Conservation (phyloP, 2,888 invertebrate species). For the Drosophila trichaetosa region DNA sequence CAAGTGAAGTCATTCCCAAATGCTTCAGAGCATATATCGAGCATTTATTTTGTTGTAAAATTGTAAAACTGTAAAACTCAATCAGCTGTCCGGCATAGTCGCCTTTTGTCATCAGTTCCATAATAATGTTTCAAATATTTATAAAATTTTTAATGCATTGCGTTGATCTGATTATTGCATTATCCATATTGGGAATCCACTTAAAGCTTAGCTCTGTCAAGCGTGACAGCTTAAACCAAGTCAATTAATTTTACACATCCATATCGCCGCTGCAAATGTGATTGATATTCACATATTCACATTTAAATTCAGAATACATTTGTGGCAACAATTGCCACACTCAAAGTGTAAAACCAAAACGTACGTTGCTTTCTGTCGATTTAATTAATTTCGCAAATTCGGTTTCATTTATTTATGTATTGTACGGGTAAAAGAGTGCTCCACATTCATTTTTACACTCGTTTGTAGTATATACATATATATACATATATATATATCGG, state of each 20-base stretch:
- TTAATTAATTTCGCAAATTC: slow-evolving; percentile 76
- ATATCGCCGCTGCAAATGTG: slow-evolving; percentile 26
- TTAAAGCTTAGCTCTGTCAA: slow-evolving; percentile 37
- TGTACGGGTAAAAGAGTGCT: slow-evolving; percentile 13
- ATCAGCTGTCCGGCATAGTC: slow-evolving; percentile 28
- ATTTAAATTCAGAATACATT: slow-evolving; percentile 40
- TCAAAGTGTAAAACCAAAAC: slow-evolving; percentile 59
- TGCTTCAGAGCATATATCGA: slow-evolving; percentile 12
- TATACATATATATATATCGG: slow-evolving; percentile 13
- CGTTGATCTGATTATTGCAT: slow-evolving; percentile 25
- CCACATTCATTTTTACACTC: neutral
- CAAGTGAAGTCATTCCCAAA: slow-evolving; percentile 25
- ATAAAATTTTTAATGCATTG: neutral
- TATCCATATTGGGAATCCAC: slow-evolving; percentile 19
- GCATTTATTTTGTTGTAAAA: slow-evolving; percentile 21
- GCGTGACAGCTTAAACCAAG: slow-evolving; percentile 36
- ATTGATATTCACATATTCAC: slow-evolving; percentile 36
- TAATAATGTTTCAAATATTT: neutral
- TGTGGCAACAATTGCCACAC: slow-evolving; percentile 45
- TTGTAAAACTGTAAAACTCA: slow-evolving; percentile 39
- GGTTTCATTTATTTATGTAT: slow-evolving; percentile 68
- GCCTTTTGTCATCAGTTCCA: neutral
- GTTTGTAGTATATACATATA: neutral
- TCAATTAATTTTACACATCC: slow-evolving; percentile 37
- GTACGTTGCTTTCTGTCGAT: slow-evolving; percentile 66